These are phyloP conservation scores for Theristicus caerulescens DNA, from an alignment of 2,113 vertebrate genomes.

Conservation along the genomic window DNA sequence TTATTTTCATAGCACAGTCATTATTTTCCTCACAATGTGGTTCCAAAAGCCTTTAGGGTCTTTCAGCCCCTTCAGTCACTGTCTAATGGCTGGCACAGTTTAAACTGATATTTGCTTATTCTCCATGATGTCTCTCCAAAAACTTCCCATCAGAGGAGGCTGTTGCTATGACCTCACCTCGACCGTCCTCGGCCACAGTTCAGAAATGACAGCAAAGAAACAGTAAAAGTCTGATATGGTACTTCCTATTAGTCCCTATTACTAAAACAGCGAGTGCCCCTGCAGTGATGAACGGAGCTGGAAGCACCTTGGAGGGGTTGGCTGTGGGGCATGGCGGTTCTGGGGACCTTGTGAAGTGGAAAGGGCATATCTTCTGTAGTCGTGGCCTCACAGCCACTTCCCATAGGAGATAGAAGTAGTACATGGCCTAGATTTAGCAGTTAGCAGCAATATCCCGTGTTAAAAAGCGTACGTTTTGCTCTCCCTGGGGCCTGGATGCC, in stretches of 20 bases:
- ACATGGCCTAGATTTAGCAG: neutral
- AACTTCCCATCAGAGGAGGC: neutral
- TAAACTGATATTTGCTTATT: neutral
- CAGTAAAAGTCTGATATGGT: neutral
- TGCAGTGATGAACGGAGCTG: neutral
- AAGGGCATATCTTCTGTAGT: neutral
- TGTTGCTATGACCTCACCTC: neutral
- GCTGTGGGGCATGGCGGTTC: neutral
- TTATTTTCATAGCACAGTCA: constrained; percentile 47
- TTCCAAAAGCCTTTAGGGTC: neutral
- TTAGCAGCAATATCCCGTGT: constrained; percentile 4
- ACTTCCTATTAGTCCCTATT: neutral
- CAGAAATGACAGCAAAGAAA: neutral
- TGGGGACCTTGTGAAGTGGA: neutral
- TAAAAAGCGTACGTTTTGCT: constrained; percentile 20
- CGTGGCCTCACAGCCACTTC: neutral
- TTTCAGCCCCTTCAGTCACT: neutral
- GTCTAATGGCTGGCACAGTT: neutral
- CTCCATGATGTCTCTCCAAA: neutral
- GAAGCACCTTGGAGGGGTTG: neutral
- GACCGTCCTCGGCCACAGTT: neutral
- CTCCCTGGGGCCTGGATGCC: neutral
- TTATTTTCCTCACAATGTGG: constrained; percentile 43
- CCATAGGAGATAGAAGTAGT: neutral
- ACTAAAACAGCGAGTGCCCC: neutral